These are phyloP conservation scores for Epistrophella euchroma DNA, from an alignment of 2,888 invertebrate species.

Conservation along the genomic window DNA sequence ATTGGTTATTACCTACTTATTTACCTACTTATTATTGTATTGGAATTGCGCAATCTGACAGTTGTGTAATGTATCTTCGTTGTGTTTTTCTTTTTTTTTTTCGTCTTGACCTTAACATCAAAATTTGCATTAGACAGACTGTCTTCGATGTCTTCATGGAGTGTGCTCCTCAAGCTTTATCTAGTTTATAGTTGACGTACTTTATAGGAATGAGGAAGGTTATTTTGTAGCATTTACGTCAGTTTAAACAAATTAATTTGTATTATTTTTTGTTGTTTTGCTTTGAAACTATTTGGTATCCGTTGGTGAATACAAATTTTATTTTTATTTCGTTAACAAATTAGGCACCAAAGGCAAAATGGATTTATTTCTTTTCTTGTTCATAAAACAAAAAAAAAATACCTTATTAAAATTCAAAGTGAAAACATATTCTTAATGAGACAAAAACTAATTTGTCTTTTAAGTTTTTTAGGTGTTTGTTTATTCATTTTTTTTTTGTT, in stretches of 20 bases:
- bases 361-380: neutral
- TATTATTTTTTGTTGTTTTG: conserved; percentile 2
- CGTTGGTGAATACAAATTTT: neutral
- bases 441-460: neutral
- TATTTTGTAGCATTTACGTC: conserved; percentile 30
- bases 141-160: conserved; percentile 43
- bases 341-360: neutral
- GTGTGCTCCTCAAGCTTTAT: conserved; percentile 7
- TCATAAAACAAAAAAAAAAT: neutral
- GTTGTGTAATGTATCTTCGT: conserved; percentile 16
- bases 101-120: neutral
- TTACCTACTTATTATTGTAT: conserved; percentile 4
- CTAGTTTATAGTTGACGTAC: conserved; percentile 23
- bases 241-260: conserved; percentile 38
- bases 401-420: conserved; percentile 6
- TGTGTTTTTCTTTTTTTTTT: conserved; percentile 1
- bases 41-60: conserved; percentile 14
- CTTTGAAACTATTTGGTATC: conserved; percentile 23
- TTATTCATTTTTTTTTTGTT: neutral
- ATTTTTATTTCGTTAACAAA: neutral
- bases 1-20: conserved; percentile 7
- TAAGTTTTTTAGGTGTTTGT: neutral
- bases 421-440: neutral
- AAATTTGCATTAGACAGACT: conserved; percentile 41
- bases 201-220: conserved; percentile 41